Evolutionary conservation across 2,113 vertebrate genomes (phyloP), one percentile per base, ranked within the genome.

Genomic region (Naja naja): DNA sequence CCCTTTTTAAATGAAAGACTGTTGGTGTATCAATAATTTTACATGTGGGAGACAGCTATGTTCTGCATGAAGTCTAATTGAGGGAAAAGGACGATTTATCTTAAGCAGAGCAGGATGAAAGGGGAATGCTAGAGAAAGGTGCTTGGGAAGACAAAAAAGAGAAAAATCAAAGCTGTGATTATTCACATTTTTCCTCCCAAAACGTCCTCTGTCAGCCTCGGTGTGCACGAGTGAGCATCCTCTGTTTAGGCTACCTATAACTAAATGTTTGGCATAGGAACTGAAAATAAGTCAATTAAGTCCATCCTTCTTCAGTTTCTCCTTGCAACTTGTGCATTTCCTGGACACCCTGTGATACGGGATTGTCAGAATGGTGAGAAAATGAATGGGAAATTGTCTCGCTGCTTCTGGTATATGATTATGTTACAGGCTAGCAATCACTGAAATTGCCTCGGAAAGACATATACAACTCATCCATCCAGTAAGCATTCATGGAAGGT

Each of bases 331-430:
- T 45, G 45, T 47, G 5, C 23, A 12, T 64, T 95, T 45, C 74
- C 69, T 45, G 54, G 90, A 39, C 60, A 89, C 90, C 47, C 58
- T 88, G 89, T 30, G 90, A 90, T 92, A 64, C 10, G 93, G 89
- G 85, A 91, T 25, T 45, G 90, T 53, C 86, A 20, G 91, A 94
- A 0, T 4, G 49, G 86, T 43, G 92, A 94, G 91, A 64, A 90
- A 94, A 96, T 94, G 93, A 88, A 95, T 95, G 88, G 94, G 89
- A 93, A 95, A 94, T 94, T 92, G 86, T 94, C 93, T 94, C 95
- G 64, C 25, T 89, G 86, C 7, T 91, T 91, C 69, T 93, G 69
- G 58, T 92, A 87, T 64, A 56, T 93, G 91, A 91, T 94, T 89
- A 87, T 94, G 93, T 93, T 91, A 90, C 92, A 94, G 93, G 39